Conservation (phyloP, 2,113 vertebrate species). For the Hydrolagus affinis region DNA sequence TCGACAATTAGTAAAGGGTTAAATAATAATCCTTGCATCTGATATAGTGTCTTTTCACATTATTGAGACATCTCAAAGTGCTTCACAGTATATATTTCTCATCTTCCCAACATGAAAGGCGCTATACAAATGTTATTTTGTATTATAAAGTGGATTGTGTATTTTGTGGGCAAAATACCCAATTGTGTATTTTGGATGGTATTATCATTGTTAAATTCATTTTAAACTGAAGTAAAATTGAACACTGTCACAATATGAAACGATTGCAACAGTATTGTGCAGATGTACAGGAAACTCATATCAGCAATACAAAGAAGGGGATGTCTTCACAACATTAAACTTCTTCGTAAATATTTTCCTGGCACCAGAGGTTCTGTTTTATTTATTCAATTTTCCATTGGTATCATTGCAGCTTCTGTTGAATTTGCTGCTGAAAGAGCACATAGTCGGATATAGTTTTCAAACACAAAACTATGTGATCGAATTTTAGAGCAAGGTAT, state of each 20-base stretch:
- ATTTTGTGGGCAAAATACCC: background rate
- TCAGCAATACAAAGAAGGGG: background rate
- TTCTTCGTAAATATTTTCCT: background rate
- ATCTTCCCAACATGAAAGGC: too few relatives aligned
- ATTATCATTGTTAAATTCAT: background rate
- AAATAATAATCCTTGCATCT: too few relatives aligned
- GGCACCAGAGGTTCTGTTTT: background rate
- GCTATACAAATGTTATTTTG: too few relatives aligned
- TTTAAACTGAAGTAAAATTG: background rate
- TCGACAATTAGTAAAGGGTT: too few relatives aligned
- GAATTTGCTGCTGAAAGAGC: background rate
- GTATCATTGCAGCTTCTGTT: background rate
- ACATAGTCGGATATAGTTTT: background rate
- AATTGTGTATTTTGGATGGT: background rate
- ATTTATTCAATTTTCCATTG: background rate
- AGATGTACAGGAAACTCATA: background rate
- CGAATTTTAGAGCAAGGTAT: background rate
- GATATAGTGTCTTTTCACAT: too few relatives aligned
- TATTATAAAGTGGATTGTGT: background rate
- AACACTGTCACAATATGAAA: background rate
- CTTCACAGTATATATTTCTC: too few relatives aligned
- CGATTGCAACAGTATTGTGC: background rate
- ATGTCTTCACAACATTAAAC: background rate
- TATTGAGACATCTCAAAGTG: too few relatives aligned
- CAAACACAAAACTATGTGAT: background rate